Evolutionary conservation across 2,113 vertebrate species (phyloP).

Genomic region (Electrona antarctica): DNA sequence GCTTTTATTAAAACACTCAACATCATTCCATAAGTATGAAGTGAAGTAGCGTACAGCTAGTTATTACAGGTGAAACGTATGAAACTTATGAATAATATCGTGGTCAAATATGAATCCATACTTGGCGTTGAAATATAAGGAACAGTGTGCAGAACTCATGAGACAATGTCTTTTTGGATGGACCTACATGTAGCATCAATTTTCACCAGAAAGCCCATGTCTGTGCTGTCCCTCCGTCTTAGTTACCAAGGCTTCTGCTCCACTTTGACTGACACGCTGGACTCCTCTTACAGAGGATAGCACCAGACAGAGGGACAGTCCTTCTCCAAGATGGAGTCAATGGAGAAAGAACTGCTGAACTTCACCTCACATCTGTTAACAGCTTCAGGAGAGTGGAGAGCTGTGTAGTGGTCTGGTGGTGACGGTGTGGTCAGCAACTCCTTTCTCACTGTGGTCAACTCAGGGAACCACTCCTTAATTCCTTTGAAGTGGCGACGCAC

Average conservation of each 20-base stretch:
- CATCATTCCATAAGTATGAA: too few relatives aligned
- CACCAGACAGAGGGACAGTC: slow-evolving; percentile 6
- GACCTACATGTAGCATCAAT: too few relatives aligned
- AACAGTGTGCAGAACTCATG: too few relatives aligned
- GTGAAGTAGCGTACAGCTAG: too few relatives aligned
- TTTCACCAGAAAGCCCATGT: too few relatives aligned
- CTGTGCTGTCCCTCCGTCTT: background rate
- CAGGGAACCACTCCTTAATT: slow-evolving; percentile 62
- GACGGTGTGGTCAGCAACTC: background rate
- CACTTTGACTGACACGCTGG: slow-evolving; percentile 11
- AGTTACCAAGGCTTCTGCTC: slow-evolving; percentile 20
- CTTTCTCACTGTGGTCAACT: slow-evolving; percentile 28
- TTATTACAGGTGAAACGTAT: too few relatives aligned
- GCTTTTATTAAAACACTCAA: too few relatives aligned
- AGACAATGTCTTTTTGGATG: too few relatives aligned
- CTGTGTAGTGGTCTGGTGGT: background rate
- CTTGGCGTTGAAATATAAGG: too few relatives aligned
- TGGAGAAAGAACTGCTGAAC: slow-evolving; percentile 73
- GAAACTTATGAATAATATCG: too few relatives aligned
- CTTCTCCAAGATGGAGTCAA: slow-evolving; percentile 72
- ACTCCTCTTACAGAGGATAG: background rate
- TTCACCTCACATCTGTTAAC: slow-evolving; percentile 37
- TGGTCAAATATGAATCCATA: too few relatives aligned
- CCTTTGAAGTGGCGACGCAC: slow-evolving; percentile 70
- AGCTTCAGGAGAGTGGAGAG: slow-evolving; percentile 6